Evolutionary conservation across 1,140 invertebrate species (phyloP).

Genomic region (Macrosteles quadrilineatus): DNA sequence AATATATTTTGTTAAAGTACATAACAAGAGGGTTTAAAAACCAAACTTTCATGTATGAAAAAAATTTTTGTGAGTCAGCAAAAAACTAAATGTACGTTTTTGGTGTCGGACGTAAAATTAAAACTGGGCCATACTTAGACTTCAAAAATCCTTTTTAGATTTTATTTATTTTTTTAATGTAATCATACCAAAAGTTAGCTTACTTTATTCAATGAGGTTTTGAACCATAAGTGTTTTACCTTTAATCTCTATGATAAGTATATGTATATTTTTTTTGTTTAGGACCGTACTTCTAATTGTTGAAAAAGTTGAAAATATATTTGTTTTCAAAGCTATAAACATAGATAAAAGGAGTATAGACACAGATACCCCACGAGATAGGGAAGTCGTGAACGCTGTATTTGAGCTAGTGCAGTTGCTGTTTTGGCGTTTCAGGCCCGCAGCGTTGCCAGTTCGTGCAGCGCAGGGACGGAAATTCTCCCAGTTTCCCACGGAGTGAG

Average conservation of each 20-base stretch:
- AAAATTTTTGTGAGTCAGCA: not conserved
- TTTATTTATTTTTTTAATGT: not conserved
- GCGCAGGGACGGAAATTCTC: too few species aligned
- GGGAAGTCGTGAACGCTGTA: too few species aligned
- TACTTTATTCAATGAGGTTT: not conserved
- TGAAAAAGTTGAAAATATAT: not conserved
- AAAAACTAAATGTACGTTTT: not conserved
- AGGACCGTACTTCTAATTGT: not conserved
- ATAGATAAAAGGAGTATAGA: too few species aligned
- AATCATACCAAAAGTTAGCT: not conserved
- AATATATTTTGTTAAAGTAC: not conserved
- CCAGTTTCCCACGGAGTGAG: too few species aligned
- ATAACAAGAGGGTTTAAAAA: not conserved
- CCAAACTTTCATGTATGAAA: not conserved
- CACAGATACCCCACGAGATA: too few species aligned
- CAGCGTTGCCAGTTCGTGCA: too few species aligned
- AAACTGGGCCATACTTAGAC: not conserved
- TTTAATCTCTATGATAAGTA: not conserved
- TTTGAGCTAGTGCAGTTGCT: too few species aligned
- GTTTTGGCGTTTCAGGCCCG: too few species aligned
- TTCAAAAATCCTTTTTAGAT: not conserved
- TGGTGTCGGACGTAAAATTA: not conserved
- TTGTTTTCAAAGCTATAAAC: too few species aligned
- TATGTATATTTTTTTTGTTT: not conserved
- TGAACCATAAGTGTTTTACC: not conserved